Evolutionary conservation across 2,888 invertebrate species (phyloP), one percentile per base, ranked within the genome.

Genomic region (Cerceris ruficornis): DNA sequence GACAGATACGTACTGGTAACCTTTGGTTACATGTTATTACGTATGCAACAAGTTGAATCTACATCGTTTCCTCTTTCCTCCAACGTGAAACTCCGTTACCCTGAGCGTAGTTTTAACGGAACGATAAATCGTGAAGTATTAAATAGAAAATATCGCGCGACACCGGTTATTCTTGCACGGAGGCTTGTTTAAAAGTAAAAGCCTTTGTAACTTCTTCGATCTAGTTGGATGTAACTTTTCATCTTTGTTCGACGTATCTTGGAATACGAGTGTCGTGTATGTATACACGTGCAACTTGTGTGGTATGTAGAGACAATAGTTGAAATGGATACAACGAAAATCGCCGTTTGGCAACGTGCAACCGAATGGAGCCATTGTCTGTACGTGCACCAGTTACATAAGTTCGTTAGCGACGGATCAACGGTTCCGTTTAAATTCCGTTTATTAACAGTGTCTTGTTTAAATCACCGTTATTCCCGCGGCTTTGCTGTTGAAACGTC

Each of bases 31-130:
- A 81, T 83, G 83, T 83, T 84, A n/a, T n/a, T n/a, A 86, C 81
- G 81, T 83, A 83, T 86, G 88, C 87, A 89, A 89, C 88, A 89
- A 88, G 87, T 86, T 86, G 80, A 87, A 86, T 88, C 87, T 82
- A 89, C 87, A 84, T 68, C 58, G 64, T 54, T 52, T 69, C 65
- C 68, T 61, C 72, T 50, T 61, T 50, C 14, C 13, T n/a, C 11
- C 28, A 15, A 7, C 41, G 28, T n/a, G 17, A 52, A 42, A 17
- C 15, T 42, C 46, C 8, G 28, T 28, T 28, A 28, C 28, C 28
- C 28, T 28, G 28, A 28, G 4, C 28, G 28, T 28, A 28, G 28
- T 28, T 28, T 28, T 28, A 28, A 28, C 28, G 28, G 28, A 28
- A 28, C 28, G 28, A 28, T 28, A 28, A 28, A 28, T 28, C 28